phyloP scores from a whole-genome alignment of 2,113 vertebrate species.

The Cnemophilus loriae region DNA sequence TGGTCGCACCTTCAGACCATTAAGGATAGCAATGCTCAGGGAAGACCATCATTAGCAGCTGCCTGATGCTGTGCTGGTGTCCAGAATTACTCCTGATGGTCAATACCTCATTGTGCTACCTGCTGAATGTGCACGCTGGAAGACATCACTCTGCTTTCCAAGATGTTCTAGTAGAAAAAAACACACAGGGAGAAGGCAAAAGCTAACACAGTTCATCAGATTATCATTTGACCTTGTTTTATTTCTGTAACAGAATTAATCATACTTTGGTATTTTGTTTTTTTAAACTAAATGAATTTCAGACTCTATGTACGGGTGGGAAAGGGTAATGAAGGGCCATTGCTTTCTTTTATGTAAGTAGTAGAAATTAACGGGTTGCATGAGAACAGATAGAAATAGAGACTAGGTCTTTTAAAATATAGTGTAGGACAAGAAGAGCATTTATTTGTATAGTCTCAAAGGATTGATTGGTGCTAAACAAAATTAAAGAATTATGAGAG shows the following conservation, averaged over 20 bases:
- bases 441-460: neutral
- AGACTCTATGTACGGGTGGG: neutral
- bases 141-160: neutral
- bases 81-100: neutral
- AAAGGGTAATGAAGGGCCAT: neutral
- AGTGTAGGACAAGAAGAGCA: neutral
- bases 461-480: neutral
- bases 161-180: neutral
- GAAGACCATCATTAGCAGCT: neutral
- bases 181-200: neutral
- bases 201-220: neutral
- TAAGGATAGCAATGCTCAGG: neutral
- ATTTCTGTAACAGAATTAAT: neutral
- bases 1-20: neutral
- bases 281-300: neutral
- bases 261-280: neutral
- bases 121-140: neutral
- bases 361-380: neutral
- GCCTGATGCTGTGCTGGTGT: neutral
- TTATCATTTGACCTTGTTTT: neutral
- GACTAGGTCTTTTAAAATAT: neutral
- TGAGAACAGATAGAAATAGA: neutral
- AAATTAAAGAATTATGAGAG: neutral
- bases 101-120: neutral
- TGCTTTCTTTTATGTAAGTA: neutral